Base-by-base conservation (phyloP, 2,113 vertebrate species). In the Laticauda colubrina region DNA sequence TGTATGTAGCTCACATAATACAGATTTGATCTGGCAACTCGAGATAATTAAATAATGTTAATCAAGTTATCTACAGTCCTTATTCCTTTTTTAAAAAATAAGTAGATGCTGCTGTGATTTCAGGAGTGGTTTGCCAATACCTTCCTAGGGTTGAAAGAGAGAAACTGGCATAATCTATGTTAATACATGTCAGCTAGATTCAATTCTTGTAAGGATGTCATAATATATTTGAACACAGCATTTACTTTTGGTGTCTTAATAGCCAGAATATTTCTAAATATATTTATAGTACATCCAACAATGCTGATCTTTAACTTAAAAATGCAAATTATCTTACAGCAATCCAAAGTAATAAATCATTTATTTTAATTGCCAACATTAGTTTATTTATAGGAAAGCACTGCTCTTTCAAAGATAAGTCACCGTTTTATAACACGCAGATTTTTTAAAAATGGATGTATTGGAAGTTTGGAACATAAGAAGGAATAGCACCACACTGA, bases 1-100 rank as follows among this genome's bases (percentile, higher is more conserved):
- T 97, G 95, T 96, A 96, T 94, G 87, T 55, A 87, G 92, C 92
- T 96, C 94, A 92, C 87, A 94, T 90, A 96, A 75, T 91, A 96
- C 95, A 94, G 91, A 95, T 94, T 93, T 56, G 56, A 89, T 48
- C 88, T 89, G 93, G 85, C 92, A 90, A 94, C 64, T 90, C 89
- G 91, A 94, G 92, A 95, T 95, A 95, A 96, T 93, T 90, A 64
- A 90, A 91, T 91, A 54, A 87, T 88, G 53, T 89, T 85, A 85
- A 48, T 85, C 61, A 55, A 81, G 88, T 91, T 94, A 91, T 23
- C 86, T 91, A 20, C 29, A 93, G 2, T 45, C 11, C 29, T 29
- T 20, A 45, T 48, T 85, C 85, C 75, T 92, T 93, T 89, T 92
- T 91, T 69, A 91, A 92, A 87, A 24, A 21, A 23, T 53, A 48